Evolutionary conservation across 2,797 vertebrate genomes (phyloP).

Genomic region (Rhadinocentrus ornatus): DNA sequence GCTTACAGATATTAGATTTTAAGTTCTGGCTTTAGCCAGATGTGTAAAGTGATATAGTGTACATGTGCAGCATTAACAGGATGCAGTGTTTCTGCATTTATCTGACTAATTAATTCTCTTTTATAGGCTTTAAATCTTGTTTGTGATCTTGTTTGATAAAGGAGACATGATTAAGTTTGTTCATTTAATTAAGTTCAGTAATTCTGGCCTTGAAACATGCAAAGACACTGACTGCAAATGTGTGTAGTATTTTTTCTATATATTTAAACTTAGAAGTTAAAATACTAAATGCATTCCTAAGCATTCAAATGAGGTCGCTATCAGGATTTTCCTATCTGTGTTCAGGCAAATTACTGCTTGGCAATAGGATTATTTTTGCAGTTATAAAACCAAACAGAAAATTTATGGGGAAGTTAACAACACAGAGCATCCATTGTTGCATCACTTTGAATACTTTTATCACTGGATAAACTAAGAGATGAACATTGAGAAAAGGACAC

Average conservation of each 20-base stretch:
- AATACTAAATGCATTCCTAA: neutral
- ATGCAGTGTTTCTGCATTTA: neutral
- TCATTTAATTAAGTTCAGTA: neutral
- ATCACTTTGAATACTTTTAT: neutral
- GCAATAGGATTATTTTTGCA: neutral
- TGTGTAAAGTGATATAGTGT: neutral
- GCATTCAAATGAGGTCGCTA: conserved; percentile 42
- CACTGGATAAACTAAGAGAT: neutral
- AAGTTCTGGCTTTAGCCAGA: neutral
- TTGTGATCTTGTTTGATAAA: neutral
- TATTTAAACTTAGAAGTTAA: neutral
- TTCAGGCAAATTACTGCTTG: conserved; percentile 32
- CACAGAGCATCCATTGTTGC: conserved; percentile 1
- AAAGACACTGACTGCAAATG: neutral
- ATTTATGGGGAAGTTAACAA: conserved; percentile 10
- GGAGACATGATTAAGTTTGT: neutral
- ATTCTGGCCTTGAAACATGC: neutral
- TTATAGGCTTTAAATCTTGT: neutral
- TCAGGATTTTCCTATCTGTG: neutral
- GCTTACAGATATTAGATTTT: neutral
- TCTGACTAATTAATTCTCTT: neutral
- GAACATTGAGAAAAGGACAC: conserved; percentile 58
- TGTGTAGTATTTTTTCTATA: neutral
- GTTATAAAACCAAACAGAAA: conserved; percentile 35
- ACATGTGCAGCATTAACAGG: neutral